Evolutionary conservation across 2,797 vertebrate genomes (phyloP), one percentile per base, ranked within the genome.

Genomic region (Heteromormyrus szaboi): DNA sequence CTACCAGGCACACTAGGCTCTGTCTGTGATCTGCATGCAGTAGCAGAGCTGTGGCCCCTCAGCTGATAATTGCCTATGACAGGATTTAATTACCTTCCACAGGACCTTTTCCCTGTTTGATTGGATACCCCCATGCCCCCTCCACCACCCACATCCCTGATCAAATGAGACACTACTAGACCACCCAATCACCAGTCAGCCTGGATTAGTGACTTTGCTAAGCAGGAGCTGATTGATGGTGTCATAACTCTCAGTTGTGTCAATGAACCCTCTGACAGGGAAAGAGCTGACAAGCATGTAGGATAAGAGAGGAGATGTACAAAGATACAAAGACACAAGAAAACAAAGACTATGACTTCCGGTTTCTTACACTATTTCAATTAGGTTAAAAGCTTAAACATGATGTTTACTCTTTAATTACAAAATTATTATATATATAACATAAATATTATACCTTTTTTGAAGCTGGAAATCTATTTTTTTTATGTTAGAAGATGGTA

Each of bases 61-160:
- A 96, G 95, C 95, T 96, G 95, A 96, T 97, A 97, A 97, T 97
- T 97, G 95, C 96, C 95, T 97, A 95, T 97, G 95, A 97, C 95
- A 96, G 96, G 94, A 97, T 97, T 97, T 97, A 97, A 97, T 97
- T 97, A 97, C 96, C 95, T 96, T 96, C 94, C 93, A 93, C 94
- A 96, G 96, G 96, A 96, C 96, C 96, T 96, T 96, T 96, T 97
- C 95, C 97, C 94, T 95, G 95, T 97, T 96, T 96, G 96, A 97
- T 96, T 96, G 95, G 94, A 96, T 95, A 96, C 95, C 96, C 88
- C 88, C 92, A 79, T 88, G 81, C 81, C 81, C 87, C 59, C 90
- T 91, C 89, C 29, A 88, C 88, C 94, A 96, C 95, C 94, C 95
- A 95, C 93, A 94, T 94, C 95, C 94, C 94, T 94, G 95, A 97